phyloP scores from a whole-genome alignment of 2,888 invertebrate species.

The Microplitis manilae region DNA sequence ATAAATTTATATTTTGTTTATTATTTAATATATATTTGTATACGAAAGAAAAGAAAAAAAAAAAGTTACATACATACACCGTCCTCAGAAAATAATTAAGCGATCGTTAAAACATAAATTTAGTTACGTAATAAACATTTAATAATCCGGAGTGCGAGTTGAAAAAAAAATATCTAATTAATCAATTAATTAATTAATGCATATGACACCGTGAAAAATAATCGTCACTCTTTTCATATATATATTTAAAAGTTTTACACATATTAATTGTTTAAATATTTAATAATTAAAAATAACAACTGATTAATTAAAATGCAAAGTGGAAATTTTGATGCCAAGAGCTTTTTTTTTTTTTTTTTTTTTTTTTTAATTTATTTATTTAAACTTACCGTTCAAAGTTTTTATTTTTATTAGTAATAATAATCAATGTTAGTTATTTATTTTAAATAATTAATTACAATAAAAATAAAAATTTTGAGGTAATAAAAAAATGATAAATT shows the following conservation, averaged over 20 bases:
- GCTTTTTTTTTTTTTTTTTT: conserved; percentile 12
- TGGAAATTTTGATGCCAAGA: neutral
- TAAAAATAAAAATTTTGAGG: too few relatives aligned
- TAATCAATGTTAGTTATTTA: neutral
- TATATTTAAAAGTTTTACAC: neutral
- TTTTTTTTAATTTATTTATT: conserved; percentile 15
- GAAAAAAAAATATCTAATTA: neutral
- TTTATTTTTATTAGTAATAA: neutral
- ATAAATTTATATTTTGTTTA: neutral
- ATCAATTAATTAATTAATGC: neutral
- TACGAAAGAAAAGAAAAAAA: neutral
- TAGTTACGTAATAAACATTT: neutral
- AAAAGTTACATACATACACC: neutral
- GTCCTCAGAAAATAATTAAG: neutral
- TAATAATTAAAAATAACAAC: neutral
- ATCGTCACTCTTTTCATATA: neutral
- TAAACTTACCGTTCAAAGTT: neutral
- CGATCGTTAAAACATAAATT: neutral
- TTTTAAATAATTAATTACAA: too few relatives aligned
- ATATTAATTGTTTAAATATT: neutral
- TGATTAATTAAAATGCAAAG: neutral
- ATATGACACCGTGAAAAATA: neutral
- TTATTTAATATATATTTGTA: neutral
- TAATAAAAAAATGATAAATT: too few relatives aligned
- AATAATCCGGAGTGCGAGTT: neutral